These are phyloP conservation scores for Mus minutoides DNA, from an alignment of 2,797 vertebrate species.

Conservation along the genomic window DNA sequence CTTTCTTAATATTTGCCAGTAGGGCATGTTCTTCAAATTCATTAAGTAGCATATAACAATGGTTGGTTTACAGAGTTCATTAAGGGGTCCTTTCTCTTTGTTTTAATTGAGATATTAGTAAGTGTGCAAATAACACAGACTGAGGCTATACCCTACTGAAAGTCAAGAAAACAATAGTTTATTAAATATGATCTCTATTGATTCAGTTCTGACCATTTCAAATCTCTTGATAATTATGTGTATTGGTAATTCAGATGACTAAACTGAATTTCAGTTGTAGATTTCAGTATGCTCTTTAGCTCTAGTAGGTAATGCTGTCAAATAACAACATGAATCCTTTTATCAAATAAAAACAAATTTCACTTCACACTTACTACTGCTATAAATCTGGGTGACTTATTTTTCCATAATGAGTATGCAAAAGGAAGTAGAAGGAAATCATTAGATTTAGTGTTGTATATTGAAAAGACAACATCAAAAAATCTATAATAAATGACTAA, in stretches of 20 bases:
- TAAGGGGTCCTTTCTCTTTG: not conserved
- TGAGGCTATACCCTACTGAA: not conserved
- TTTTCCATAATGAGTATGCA: not conserved
- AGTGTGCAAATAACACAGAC: not conserved
- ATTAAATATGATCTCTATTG: not conserved
- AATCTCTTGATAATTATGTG: not conserved
- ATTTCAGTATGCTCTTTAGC: conserved; percentile 34
- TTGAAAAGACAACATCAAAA: not conserved
- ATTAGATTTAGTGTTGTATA: not conserved
- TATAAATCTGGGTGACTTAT: not conserved
- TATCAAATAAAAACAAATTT: conserved; percentile 47
- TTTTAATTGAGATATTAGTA: not conserved
- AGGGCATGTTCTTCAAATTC: not conserved
- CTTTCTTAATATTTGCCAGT: not conserved
- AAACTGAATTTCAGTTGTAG: conserved; percentile 18
- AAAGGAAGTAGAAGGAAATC: not conserved
- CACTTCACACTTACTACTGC: not conserved
- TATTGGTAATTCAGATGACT: not conserved
- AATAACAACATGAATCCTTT: not conserved
- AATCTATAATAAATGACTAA: not conserved
- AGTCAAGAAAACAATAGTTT: not conserved
- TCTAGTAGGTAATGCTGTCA: not conserved
- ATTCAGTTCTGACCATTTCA: not conserved
- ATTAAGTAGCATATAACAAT: not conserved
- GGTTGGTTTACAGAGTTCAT: not conserved